Base-by-base conservation (phyloP, 2,797 vertebrate species). In the Prionace glauca region DNA sequence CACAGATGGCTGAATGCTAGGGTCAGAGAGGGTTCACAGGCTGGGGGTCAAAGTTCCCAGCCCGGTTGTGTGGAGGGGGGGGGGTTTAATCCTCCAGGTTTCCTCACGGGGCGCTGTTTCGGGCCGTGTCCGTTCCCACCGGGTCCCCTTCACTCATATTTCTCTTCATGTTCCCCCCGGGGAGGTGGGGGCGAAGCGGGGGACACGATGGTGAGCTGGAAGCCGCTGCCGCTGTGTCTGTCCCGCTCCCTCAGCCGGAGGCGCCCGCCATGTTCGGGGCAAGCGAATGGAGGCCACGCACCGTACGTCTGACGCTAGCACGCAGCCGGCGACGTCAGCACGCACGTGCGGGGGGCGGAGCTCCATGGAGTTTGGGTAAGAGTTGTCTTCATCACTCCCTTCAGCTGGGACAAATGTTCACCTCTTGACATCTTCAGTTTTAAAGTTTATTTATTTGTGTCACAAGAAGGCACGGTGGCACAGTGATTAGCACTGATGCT, bases 211-310 rank as follows among this genome's bases (percentile, higher is more conserved):
- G 65, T 26, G 11, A 50, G 41, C 45, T 94, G 24, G 22, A 94
- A 74, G 41, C 29, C 45, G 67, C 69, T 26, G 3, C 92, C 93
- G 11, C 93, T 94, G 69, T 4, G 8, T 50, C 67, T 71, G 69
- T 12, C 41, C 0, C 69, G 1, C 87, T 90, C 86, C 26, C 69
- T 94, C 41, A 74, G 45, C 41, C 41, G 1, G 69, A 74, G 12
- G 20, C 24, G 41, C 12, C 93, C 93, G 93, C 93, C 93, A 95
- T 94, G 69, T 94, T 95, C 50, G 26, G 93, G 93, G 93, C 41
- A 94, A 94, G 36, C 69, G 45, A 32, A 56, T n/a, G 24, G 26
- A 74, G 67, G 93, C 41, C 69, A 56, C 93, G 69, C 93, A 32
- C 29, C 2, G 12, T 16, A 26, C 69, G 69, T 9, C 10, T 74